phyloP scores from a whole-genome alignment of 2,888 invertebrate genomes.

The Platycheirus albimanus region DNA sequence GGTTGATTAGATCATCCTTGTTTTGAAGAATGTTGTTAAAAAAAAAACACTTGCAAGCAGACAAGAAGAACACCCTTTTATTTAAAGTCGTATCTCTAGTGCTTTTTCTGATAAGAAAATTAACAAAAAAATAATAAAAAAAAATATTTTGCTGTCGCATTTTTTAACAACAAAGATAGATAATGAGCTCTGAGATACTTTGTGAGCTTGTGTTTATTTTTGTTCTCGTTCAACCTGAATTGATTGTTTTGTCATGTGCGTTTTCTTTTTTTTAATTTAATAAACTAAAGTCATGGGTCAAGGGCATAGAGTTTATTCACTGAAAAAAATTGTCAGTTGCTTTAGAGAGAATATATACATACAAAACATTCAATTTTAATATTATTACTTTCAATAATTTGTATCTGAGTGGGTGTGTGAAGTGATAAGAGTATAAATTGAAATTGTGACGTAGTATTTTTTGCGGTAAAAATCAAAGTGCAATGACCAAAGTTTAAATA shows the following conservation, averaged over 20 bases:
- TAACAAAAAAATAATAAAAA: neutral
- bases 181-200: neutral
- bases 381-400: too few relatives aligned
- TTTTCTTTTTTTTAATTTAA: neutral
- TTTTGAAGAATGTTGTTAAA: too few relatives aligned
- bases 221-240: conserved; percentile 1
- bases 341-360: too few relatives aligned
- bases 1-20: too few relatives aligned
- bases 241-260: neutral
- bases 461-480: conserved; percentile 28
- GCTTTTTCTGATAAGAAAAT: conserved; percentile 13
- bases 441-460: conserved; percentile 43
- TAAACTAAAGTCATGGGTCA: conserved; percentile 12
- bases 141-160: conserved; percentile 12
- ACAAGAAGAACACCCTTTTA: neutral
- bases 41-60: neutral
- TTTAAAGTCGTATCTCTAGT: neutral
- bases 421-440: too few relatives aligned
- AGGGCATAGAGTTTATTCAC: conserved; percentile 15
- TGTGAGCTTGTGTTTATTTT: neutral
- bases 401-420: too few relatives aligned
- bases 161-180: conserved; percentile 17
- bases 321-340: neutral
- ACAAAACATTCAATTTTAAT: too few relatives aligned
- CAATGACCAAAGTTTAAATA: conserved; percentile 49